A percentile compares a stretch with the other conserved stretches of the same genome.
phyloP scores from a whole-genome alignment of 2,113 vertebrate genomes.

The Coracopsis vasa region DNA sequence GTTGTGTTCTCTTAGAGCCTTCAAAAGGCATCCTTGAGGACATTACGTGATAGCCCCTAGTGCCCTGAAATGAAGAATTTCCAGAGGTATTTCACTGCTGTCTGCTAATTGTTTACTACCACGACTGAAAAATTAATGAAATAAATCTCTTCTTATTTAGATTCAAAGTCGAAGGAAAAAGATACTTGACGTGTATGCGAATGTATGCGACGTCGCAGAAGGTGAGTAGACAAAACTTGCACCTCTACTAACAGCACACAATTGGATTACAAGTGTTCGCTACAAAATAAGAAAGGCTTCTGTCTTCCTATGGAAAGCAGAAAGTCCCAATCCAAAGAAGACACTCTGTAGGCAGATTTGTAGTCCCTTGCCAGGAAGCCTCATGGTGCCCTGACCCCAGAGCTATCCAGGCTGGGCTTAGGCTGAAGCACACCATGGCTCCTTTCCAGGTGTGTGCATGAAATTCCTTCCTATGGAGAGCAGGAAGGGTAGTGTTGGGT shows the following conservation, averaged over 20 bases:
- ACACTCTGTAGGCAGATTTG: background rate
- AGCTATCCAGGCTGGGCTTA: background rate
- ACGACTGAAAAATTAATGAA: background rate
- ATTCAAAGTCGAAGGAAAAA: slow-evolving; percentile 97
- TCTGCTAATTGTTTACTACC: background rate
- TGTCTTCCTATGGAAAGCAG: background rate
- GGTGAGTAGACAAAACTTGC: slow-evolving; percentile 72
- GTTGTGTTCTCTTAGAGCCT: background rate
- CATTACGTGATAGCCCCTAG: background rate
- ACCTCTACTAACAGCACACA: background rate
- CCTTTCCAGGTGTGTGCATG: fast-evolving
- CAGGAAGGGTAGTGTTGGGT: background rate
- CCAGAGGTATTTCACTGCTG: background rate
- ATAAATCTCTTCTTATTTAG: slow-evolving; percentile 67
- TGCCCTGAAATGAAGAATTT: background rate
- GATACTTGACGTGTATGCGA: slow-evolving; percentile 92
- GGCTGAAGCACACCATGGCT: fast-evolving
- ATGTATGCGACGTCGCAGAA: slow-evolving; percentile 89
- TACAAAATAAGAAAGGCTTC: background rate
- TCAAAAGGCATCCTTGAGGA: background rate
- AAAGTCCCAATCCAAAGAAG: background rate
- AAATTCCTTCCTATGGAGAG: background rate
- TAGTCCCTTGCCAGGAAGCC: background rate
- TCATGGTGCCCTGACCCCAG: background rate
- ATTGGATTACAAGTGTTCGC: background rate